Evolutionary conservation across 1,140 invertebrate species (phyloP), one percentile per base, ranked within the genome.

Genomic region (Halyomorpha halys): DNA sequence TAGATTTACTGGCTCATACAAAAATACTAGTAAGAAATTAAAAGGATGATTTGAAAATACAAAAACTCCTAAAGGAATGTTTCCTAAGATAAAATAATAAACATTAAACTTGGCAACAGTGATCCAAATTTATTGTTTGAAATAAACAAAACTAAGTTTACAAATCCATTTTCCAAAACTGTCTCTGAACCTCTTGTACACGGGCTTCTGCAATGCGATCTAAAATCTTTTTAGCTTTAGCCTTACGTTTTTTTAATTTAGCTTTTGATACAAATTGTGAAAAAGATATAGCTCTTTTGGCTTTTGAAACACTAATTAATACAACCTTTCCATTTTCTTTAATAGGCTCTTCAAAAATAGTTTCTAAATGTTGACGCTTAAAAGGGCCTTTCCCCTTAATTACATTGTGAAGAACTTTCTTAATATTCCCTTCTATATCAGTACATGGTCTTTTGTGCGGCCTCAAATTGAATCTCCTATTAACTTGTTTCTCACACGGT

Each of bases 321-420:
- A 56, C 53, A 23, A 56, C 53, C 23, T 56, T 56, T 16, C 53
- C 53, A 25, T 56, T 56, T 25, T 56, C 53, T 56, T 56, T 56
- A 23, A 56, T 56, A 23, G 53, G 53, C 27, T 56, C 53, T 56
- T 56, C 53, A 56, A 56, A 56, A 25, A 56, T 56, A 25, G 53
- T 56, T 23, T 56, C 53, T 25, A 56, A 15, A 27, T 56, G 53
- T 15, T 56, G 53, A 3, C 53, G 53, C 14, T 23, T 21, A 13
- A 56, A 25, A 56, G 53, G 53, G 14, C 53, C 53, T 56, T 56
- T 56, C 1, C 53, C 23, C 14, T 56, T 56, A 14, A 56, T 56
- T 15, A 56, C 53, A 27, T 56, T 56, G 14, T 56, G 53, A 11
- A 56, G 23, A 23, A 56, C 53, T 25, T 56, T 56, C 23, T 56